Conservation (phyloP, 2,797 vertebrate species). For the Psittacula echo region DNA sequence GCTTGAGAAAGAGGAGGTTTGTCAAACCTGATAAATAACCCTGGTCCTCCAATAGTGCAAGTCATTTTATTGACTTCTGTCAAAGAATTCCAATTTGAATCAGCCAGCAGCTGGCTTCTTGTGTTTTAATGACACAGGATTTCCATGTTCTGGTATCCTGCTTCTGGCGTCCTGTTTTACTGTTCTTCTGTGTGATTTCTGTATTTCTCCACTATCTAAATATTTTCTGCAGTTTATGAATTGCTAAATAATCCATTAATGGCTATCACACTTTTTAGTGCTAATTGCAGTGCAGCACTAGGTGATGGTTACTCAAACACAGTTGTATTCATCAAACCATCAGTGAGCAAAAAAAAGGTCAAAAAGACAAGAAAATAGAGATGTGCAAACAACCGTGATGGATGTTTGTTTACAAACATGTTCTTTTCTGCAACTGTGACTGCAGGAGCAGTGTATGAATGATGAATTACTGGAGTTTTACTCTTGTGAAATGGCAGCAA, state of each 20-base stretch:
- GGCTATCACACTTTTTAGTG: not conserved
- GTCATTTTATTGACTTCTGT: not conserved
- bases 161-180: not conserved
- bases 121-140: not conserved
- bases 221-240: not conserved
- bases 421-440: constrained; percentile 13
- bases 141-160: not conserved
- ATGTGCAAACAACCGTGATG: not conserved
- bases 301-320: not conserved
- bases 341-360: not conserved
- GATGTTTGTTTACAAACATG: constrained; percentile 16
- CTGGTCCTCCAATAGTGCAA: not conserved
- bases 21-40: not conserved
- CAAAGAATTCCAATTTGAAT: not conserved
- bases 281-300: not conserved
- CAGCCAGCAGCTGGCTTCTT: not conserved
- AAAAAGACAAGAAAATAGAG: not conserved
- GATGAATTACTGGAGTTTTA: not conserved
- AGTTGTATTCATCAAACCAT: not conserved
- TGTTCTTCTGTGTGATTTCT: not conserved
- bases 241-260: not conserved
- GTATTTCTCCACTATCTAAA: not conserved
- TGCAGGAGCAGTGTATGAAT: not conserved
- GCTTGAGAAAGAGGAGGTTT: not conserved
- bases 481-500: not conserved